phyloP scores from a whole-genome alignment of 2,888 invertebrate species.

The Ctena decussata region DNA sequence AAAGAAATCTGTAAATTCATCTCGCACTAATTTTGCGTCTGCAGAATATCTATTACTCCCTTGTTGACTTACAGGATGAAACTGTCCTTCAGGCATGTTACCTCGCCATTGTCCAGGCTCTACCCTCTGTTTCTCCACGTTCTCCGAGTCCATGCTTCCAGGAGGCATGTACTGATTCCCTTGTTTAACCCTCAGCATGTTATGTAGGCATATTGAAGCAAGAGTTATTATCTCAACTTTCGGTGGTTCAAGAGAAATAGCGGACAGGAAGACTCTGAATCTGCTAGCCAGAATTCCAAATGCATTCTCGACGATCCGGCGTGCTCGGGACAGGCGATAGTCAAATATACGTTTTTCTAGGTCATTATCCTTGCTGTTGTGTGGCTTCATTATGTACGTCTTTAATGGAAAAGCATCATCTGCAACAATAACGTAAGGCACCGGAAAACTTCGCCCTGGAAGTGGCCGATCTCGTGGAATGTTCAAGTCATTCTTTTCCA shows the following conservation, averaged over 20 bases:
- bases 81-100: too few species aligned
- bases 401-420: slow-evolving; percentile 59
- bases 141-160: too few species aligned
- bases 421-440: slow-evolving; percentile 46
- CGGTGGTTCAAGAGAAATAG: slow-evolving; percentile 41
- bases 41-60: too few species aligned
- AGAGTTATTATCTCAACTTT: slow-evolving; percentile 26
- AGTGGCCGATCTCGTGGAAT: too few species aligned
- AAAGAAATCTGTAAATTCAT: too few species aligned
- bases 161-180: too few species aligned
- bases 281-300: slow-evolving; percentile 39
- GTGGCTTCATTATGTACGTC: slow-evolving; percentile 61
- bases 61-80: too few species aligned
- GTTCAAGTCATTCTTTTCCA: too few species aligned
- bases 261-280: slow-evolving; percentile 14
- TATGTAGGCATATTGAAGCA: slow-evolving; percentile 55
- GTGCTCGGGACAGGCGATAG: slow-evolving; percentile 42
- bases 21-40: too few species aligned
- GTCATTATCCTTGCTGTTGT: slow-evolving; percentile 21
- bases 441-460: slow-evolving; percentile 35
- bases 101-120: too few species aligned
- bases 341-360: slow-evolving; percentile 36
- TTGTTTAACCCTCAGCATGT: slow-evolving; percentile 56
- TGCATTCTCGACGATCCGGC: slow-evolving; percentile 43
- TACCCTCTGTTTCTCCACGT: too few species aligned